Conservation (phyloP, 2,113 vertebrate genomes). For the Coracopsis vasa region DNA sequence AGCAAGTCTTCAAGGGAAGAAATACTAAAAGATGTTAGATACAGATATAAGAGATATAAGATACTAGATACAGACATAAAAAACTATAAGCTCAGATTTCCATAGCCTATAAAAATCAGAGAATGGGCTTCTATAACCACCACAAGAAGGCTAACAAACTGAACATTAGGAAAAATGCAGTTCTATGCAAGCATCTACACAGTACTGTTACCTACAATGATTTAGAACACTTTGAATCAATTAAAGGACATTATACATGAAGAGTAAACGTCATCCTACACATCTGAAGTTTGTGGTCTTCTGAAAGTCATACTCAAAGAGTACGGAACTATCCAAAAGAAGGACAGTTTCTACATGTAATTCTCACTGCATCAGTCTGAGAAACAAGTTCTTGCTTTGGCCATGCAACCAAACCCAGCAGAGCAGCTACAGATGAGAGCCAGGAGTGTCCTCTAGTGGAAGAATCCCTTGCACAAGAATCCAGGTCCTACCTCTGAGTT, state of each 20-base stretch:
- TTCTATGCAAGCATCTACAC: not conserved
- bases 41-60: not conserved
- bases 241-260: not conserved
- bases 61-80: not conserved
- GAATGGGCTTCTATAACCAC: not conserved
- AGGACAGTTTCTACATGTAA: fast-evolving
- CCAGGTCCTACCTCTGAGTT: conserved; percentile 86
- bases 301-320: not conserved
- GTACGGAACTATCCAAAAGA: not conserved
- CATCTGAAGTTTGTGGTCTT: not conserved
- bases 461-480: not conserved
- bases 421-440: not conserved
- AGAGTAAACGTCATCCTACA: not conserved
- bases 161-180: not conserved
- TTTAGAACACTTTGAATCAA: not conserved
- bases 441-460: conserved; percentile 43
- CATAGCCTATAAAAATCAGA: not conserved
- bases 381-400: not conserved
- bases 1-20: not conserved
- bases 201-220: not conserved
- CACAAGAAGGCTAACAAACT: not conserved
- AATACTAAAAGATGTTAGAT: not conserved
- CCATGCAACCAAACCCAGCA: not conserved
- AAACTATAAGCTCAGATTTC: not conserved
- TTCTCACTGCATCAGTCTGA: not conserved